Evolutionary conservation across 2,888 invertebrate genomes (phyloP).

Genomic region (Flexamia atlantica): DNA sequence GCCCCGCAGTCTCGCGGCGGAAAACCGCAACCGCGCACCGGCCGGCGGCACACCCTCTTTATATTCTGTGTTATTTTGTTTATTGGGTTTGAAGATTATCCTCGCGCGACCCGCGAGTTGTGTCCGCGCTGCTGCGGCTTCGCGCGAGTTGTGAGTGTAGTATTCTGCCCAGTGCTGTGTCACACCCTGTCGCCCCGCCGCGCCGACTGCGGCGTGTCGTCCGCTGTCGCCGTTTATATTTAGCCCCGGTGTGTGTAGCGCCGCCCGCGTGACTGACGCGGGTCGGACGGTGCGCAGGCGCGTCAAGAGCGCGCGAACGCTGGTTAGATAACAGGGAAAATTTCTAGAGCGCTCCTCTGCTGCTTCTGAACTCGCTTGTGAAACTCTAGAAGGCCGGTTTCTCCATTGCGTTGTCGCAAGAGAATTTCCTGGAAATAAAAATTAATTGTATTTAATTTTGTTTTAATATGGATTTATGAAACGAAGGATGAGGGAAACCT

Average conservation of each 20-base stretch:
- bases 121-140: not conserved
- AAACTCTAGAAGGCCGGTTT: not conserved
- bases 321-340: not conserved
- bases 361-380: not conserved
- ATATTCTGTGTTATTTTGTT: not conserved
- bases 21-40: not conserved
- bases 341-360: too few species aligned
- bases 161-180: not conserved
- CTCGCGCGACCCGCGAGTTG: not conserved
- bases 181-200: not conserved
- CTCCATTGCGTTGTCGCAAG: not conserved
- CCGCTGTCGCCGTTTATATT: not conserved
- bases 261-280: not conserved
- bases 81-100: not conserved
- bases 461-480: too few species aligned
- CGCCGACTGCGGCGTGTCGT: not conserved
- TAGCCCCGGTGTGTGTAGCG: not conserved
- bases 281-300: not conserved
- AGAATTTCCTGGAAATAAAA: too few species aligned
- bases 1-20: conserved; percentile 31
- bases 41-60: not conserved
- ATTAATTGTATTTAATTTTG: too few species aligned
- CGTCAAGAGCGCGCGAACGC: not conserved
- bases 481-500: too few species aligned
- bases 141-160: not conserved